Evolutionary conservation across 2,113 vertebrate species (phyloP).

Genomic region (Zosterops japonicus): DNA sequence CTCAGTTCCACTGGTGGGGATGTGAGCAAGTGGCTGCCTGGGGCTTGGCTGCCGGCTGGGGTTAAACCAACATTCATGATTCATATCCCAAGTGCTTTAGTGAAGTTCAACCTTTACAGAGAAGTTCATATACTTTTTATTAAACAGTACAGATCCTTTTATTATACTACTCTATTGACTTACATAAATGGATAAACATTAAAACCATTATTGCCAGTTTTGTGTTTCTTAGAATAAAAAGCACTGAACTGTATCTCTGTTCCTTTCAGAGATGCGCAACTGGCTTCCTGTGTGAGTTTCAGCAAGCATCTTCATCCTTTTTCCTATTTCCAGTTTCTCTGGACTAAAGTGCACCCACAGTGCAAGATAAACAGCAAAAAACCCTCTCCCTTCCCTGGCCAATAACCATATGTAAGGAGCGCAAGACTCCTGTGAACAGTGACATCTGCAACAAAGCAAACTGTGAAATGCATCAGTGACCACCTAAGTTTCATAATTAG

Average conservation of each 20-base stretch:
- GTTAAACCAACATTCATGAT: background rate
- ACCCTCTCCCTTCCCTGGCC: background rate
- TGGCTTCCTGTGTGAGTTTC: background rate
- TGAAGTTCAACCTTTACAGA: background rate
- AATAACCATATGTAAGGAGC: rapidly evolving
- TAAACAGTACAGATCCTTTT: background rate
- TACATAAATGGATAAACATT: background rate
- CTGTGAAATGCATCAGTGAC: background rate
- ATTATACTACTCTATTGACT: background rate
- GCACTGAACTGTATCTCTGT: background rate
- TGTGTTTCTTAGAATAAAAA: background rate
- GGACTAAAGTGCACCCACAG: background rate
- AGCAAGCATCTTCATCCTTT: background rate
- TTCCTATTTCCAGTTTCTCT: background rate
- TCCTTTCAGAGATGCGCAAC: background rate
- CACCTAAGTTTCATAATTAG: background rate
- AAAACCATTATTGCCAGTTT: background rate
- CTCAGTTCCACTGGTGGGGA: rapidly evolving
- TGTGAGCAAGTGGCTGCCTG: rapidly evolving
- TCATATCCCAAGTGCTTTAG: background rate
- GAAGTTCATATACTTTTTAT: background rate
- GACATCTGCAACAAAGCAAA: background rate
- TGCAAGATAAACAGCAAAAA: background rate
- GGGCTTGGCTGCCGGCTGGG: background rate
- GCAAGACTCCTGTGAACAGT: background rate